phyloP scores from a whole-genome alignment of 2,113 vertebrate species.

The Phrynosoma platyrhinos region DNA sequence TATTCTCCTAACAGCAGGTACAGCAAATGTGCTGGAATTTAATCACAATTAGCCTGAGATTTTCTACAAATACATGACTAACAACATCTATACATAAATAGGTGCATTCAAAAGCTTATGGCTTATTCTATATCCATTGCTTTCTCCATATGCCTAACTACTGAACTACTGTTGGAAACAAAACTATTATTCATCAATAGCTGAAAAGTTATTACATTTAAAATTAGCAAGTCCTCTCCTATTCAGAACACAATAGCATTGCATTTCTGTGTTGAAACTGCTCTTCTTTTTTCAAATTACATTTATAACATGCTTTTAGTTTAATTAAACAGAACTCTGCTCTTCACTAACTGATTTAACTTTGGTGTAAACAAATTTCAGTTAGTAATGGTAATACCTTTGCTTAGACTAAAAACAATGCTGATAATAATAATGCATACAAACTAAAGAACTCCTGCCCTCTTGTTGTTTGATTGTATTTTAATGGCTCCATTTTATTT shows the following conservation, averaged over 20 bases:
- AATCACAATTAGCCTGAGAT: constrained; percentile 33
- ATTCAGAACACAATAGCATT: neutral
- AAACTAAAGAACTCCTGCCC: neutral
- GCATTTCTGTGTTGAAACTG: neutral
- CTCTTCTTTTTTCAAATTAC: neutral
- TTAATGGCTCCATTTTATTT: neutral
- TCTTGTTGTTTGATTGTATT: neutral
- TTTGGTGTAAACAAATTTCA: neutral
- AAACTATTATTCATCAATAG: neutral
- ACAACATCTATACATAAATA: neutral
- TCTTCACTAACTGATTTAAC: neutral
- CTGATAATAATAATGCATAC: neutral
- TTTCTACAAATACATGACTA: constrained; percentile 9
- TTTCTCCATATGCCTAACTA: constrained; percentile 12
- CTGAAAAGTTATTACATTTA: constrained; percentile 3
- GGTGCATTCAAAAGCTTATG: neutral
- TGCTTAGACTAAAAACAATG: neutral
- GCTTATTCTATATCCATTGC: neutral
- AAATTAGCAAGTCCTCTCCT: constrained; percentile 29
- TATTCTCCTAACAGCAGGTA: constrained; percentile 28
- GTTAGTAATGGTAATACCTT: neutral
- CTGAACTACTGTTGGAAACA: neutral
- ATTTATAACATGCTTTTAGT: neutral
- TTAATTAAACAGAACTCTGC: neutral
- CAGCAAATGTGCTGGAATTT: constrained; percentile 34